Evolutionary conservation across 2,888 invertebrate genomes (phyloP).

Genomic region (Linnaemya tessellans): DNA sequence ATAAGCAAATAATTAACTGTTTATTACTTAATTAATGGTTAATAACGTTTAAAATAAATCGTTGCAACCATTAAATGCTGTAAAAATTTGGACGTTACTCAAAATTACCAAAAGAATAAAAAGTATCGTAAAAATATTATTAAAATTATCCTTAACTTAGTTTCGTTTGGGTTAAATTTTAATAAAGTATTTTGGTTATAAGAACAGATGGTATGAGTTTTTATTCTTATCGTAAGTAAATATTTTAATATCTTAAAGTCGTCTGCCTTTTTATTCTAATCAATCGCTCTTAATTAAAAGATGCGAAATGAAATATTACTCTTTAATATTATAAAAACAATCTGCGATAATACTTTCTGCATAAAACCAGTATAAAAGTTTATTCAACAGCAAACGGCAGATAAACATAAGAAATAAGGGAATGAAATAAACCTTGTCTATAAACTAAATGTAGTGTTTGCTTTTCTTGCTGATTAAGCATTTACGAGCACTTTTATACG

Average conservation of each 20-base stretch:
- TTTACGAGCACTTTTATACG: not conserved
- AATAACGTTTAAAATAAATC: not conserved
- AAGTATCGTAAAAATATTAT: not conserved
- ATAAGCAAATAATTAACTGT: not conserved
- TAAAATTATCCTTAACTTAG: not conserved
- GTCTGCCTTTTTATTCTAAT: not conserved
- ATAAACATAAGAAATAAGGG: not conserved
- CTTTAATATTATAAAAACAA: not conserved
- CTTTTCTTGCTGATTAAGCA: slow-evolving; percentile 1
- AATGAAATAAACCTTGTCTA: not conserved
- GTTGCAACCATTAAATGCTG: not conserved
- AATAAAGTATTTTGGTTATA: not conserved
- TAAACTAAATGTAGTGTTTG: not conserved
- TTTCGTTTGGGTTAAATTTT: not conserved
- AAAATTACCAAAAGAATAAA: not conserved
- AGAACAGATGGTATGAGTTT: not conserved
- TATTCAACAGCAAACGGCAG: not conserved
- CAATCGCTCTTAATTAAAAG: not conserved
- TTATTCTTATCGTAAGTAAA: not conserved
- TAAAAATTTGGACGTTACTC: not conserved
- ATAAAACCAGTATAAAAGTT: not conserved
- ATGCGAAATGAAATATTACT: not conserved
- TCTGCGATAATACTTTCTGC: not conserved
- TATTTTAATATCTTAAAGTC: not conserved
- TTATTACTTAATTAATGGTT: not conserved